Conservation (phyloP, 1,140 invertebrate species). For the Bombus waltoni region DNA sequence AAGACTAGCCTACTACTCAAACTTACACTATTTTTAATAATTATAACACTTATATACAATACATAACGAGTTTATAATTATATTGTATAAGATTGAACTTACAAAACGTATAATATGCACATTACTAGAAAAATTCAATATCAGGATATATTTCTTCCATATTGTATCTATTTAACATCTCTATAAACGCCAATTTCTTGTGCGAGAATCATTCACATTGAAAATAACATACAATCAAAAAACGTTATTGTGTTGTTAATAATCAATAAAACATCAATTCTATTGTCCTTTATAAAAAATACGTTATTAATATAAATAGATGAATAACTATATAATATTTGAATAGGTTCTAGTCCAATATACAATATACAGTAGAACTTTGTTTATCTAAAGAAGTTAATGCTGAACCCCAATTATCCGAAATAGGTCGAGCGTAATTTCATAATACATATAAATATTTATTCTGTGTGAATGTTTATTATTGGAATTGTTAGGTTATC, state of each 20-base stretch:
- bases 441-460: too few relatives aligned
- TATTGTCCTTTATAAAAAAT: neutral
- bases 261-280: slow-evolving; percentile 18
- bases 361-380: neutral
- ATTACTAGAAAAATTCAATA: slow-evolving; percentile 27
- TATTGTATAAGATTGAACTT: slow-evolving; percentile 13
- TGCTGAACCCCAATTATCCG: too few relatives aligned
- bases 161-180: slow-evolving; percentile 31
- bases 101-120: slow-evolving; percentile 30
- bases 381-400: too few relatives aligned
- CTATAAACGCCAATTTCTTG: slow-evolving; percentile 44
- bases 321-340: slow-evolving; percentile 16
- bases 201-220: slow-evolving; percentile 41
- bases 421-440: neutral
- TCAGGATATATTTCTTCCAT: neutral
- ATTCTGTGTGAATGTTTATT: too few relatives aligned
- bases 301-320: slow-evolving; percentile 7
- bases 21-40: slow-evolving; percentile 54
- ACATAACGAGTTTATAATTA: slow-evolving; percentile 30
- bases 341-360: neutral
- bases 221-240: slow-evolving; percentile 17
- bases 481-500: too few relatives aligned
- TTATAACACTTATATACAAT: slow-evolving; percentile 31
- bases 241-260: neutral
- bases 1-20: slow-evolving; percentile 55